Evolutionary conservation across 2,888 invertebrate species (phyloP), one percentile per base, ranked within the genome.

Genomic region (Oligia latruncula): DNA sequence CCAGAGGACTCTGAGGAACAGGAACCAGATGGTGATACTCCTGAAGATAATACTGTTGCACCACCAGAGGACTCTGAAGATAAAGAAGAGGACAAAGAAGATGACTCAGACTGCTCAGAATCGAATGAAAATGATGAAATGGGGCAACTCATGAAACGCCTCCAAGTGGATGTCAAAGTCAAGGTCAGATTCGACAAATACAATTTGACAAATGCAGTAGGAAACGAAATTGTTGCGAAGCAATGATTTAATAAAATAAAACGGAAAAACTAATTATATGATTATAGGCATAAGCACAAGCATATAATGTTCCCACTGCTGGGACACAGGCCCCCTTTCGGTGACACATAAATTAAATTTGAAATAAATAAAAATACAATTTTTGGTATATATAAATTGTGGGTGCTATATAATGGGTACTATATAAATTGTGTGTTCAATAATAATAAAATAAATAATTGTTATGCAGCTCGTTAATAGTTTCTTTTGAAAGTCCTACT

Each of bases 111-210:
- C 0, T 89, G 89, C 60, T 80, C 84, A 17, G 90, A 90, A 43
- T 88, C 85, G 0, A 88, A 90, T 17, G 93, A 93, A 15, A 93
- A 94, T 60, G 94, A 94, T 64, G 90, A 95, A 71, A 58, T 94
- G 3, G 89, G 91, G 0, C 91, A 96, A 58, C 88, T 95, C 8
- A 86, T 95, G 29, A 96, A 96, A 87, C 93, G 92, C 62, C 90
- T 96, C 64, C 92, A 94, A 87, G 93, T 96, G 0, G 92, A 93
- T 83, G 96, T 96, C n/a, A 95, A 95, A 81, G 96, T 96, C 20
- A 95, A 94, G 80, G 95, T 96, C 49, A 92, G 90, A 73, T 80
- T 96, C 77, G 94, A 92, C 82, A 95, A 95, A 80, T 93, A 89
- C 75, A 91, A 91, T 62, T 89, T 89, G 6, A 66, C 11, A 2